These are phyloP conservation scores for Meriones psammophilus DNA, from an alignment of 2,797 vertebrate species.

Conservation along the genomic window DNA sequence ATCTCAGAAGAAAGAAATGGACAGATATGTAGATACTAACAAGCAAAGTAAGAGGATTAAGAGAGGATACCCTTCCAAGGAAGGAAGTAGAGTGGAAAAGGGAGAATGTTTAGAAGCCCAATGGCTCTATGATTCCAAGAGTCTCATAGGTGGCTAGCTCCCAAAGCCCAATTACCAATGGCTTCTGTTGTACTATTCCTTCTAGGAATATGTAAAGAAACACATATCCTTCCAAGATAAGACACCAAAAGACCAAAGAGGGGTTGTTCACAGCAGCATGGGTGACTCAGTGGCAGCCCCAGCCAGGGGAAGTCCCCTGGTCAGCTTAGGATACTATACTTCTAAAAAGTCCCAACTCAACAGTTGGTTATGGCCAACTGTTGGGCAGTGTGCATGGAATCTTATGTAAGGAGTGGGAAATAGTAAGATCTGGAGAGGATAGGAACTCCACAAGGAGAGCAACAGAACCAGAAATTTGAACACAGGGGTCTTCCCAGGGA, in stretches of 20 bases:
- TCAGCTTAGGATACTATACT: background rate
- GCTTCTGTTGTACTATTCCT: background rate
- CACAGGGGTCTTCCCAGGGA: too few relatives aligned
- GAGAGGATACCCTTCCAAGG: background rate
- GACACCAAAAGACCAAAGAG: background rate
- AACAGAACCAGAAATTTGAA: too few relatives aligned
- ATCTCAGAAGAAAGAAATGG: background rate
- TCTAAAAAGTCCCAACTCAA: background rate
- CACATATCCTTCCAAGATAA: background rate
- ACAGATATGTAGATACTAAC: background rate
- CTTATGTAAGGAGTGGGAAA: too few relatives aligned
- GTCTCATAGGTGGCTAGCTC: background rate
- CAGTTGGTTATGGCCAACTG: too few relatives aligned
- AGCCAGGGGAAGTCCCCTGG: background rate
- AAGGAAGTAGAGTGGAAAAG: background rate
- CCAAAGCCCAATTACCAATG: background rate
- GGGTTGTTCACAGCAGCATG: background rate
- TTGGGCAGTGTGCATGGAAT: too few relatives aligned
- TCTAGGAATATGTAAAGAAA: background rate
- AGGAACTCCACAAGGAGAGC: too few relatives aligned
- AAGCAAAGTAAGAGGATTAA: background rate
- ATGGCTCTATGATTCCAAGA: too few relatives aligned
- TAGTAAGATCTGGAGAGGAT: too few relatives aligned
- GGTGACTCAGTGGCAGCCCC: background rate
- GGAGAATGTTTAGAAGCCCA: background rate